Conservation (phyloP, 2,113 vertebrate genomes). For the Lycocorax pyrrhopterus region DNA sequence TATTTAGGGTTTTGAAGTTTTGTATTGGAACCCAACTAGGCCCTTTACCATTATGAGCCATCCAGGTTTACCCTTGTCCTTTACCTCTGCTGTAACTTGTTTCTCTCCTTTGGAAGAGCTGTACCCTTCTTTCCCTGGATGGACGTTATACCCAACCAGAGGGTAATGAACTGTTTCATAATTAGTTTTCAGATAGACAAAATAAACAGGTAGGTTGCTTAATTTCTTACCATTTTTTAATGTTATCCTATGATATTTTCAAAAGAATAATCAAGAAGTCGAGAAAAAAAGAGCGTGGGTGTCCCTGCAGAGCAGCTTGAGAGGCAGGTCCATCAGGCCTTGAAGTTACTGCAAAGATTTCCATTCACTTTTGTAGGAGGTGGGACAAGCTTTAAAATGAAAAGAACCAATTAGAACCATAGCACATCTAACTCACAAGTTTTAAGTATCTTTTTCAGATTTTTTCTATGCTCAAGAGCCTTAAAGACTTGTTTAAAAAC, state of each 20-base stretch:
- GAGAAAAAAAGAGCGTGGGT: background rate
- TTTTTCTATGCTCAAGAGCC: background rate
- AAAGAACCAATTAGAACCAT: conserved; percentile 7
- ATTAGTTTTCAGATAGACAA: background rate
- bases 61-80: background rate
- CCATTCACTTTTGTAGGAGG: background rate
- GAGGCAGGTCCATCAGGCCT: background rate
- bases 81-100: background rate
- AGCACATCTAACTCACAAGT: background rate
- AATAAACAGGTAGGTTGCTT: background rate
- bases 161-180: background rate
- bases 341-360: background rate
- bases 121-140: background rate
- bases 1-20: background rate
- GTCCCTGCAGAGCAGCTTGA: background rate
- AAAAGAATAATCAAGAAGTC: background rate
- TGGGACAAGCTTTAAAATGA: background rate
- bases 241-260: background rate
- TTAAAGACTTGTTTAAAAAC: background rate
- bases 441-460: conserved; percentile 33
- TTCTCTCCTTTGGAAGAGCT: background rate
- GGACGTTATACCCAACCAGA: background rate
- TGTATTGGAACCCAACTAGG: background rate
- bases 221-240: background rate
- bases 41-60: background rate